phyloP scores from a whole-genome alignment of 2,113 vertebrate genomes.

The Tragelaphus buxtoni region DNA sequence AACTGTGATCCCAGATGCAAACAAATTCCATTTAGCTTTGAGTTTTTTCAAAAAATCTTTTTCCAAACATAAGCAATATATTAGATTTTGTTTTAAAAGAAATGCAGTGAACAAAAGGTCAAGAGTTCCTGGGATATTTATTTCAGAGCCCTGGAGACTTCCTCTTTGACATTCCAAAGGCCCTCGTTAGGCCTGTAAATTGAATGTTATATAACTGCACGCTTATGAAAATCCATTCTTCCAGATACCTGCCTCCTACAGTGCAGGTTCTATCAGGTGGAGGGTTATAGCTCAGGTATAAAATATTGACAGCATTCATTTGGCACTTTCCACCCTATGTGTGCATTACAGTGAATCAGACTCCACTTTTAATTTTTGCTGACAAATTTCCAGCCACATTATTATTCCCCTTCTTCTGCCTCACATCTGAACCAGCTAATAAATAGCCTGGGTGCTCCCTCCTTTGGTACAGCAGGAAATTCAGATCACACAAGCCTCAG shows the following conservation, averaged over 20 bases:
- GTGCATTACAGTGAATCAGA: background rate
- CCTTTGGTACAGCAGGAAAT: background rate
- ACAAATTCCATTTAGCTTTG: background rate
- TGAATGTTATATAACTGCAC: background rate
- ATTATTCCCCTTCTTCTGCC: background rate
- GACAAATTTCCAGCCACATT: background rate
- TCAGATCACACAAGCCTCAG: background rate
- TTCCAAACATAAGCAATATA: background rate
- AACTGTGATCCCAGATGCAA: background rate
- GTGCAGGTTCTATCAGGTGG: background rate
- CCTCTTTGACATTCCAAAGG: background rate
- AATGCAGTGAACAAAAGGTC: slow-evolving; percentile 15
- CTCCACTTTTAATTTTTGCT: background rate
- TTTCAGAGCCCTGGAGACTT: slow-evolving; percentile 29
- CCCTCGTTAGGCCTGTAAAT: background rate
- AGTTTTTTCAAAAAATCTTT: slow-evolving; percentile 2
- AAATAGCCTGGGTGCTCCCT: background rate
- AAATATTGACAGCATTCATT: background rate
- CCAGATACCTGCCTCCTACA: background rate
- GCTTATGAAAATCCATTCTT: background rate
- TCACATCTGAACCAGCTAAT: background rate
- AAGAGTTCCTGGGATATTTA: slow-evolving; percentile 22
- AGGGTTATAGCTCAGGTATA: background rate
- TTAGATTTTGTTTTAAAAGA: background rate
- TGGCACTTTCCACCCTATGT: background rate